Conservation (phyloP, 1,140 invertebrate genomes). For the Zaprionus gabonicus region DNA sequence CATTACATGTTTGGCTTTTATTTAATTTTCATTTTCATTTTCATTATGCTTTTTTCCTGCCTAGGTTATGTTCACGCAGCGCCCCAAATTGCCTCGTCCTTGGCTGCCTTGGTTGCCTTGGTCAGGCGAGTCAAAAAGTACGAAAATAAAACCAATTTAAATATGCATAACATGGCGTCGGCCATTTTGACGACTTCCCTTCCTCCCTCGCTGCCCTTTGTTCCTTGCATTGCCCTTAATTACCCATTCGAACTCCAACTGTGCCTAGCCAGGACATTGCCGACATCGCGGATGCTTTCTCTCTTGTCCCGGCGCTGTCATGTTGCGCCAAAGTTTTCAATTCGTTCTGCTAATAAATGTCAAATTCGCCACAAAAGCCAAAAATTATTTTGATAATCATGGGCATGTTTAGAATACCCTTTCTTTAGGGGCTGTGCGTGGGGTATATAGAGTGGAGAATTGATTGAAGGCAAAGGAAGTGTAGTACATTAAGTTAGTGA, state of each 20-base stretch:
- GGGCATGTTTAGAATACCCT: slow-evolving; percentile 1
- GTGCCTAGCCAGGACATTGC: slow-evolving; percentile 40
- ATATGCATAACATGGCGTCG: slow-evolving; percentile 63
- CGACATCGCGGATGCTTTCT: slow-evolving; percentile 1
- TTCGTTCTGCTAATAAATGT: slow-evolving; percentile 36
- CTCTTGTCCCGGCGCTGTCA: not conserved
- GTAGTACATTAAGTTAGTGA: too few relatives aligned
- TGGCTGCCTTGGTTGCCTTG: slow-evolving; percentile 15
- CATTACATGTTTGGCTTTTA: slow-evolving; percentile 28
- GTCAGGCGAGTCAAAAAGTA: slow-evolving; percentile 1
- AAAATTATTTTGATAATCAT: slow-evolving; percentile 24
- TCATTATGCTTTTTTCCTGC: slow-evolving; percentile 40
- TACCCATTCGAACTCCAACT: slow-evolving; percentile 76
- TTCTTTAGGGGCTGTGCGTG: not conserved
- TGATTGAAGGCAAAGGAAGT: too few relatives aligned
- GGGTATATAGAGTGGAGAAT: not conserved
- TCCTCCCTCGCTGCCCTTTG: slow-evolving; percentile 7
- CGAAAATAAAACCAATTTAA: slow-evolving; percentile 64
- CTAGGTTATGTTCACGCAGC: slow-evolving; percentile 16
- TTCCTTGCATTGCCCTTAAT: slow-evolving; percentile 55
- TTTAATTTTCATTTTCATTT: slow-evolving; percentile 45
- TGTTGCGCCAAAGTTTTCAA: slow-evolving; percentile 23
- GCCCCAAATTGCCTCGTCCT: slow-evolving; percentile 40
- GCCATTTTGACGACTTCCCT: slow-evolving; percentile 22
- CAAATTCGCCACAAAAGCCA: slow-evolving; percentile 5